Conservation (phyloP, 2,888 invertebrate species). For the Hipparchia sbordonii region DNA sequence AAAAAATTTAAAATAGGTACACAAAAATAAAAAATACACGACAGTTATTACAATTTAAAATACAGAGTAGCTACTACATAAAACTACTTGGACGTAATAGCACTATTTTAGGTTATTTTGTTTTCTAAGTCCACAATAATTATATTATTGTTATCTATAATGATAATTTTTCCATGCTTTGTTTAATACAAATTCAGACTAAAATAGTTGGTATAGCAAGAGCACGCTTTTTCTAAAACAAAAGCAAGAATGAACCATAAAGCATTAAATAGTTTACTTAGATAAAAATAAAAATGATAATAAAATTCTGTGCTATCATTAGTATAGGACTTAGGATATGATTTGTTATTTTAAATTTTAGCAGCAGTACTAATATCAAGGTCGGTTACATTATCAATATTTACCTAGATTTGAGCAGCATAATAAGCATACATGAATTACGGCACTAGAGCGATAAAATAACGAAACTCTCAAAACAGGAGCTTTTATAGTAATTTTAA, state of each 20-base stretch:
- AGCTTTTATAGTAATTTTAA: not conserved
- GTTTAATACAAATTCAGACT: not conserved
- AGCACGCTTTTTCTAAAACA: not conserved
- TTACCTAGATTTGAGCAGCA: not conserved
- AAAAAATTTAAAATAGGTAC: not conserved
- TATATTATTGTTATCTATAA: not conserved
- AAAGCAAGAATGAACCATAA: not conserved
- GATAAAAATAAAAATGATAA: not conserved
- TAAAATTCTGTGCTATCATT: not conserved
- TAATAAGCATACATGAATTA: not conserved
- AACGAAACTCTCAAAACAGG: not conserved
- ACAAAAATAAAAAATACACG: not conserved
- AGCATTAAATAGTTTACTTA: not conserved
- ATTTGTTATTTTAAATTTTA: not conserved
- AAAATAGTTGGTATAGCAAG: not conserved
- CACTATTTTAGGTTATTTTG: not conserved
- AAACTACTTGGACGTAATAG: not conserved
- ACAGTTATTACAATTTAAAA: not conserved
- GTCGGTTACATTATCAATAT: not conserved
- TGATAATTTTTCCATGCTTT: not conserved
- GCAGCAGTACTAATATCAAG: not conserved
- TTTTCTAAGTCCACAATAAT: not conserved
- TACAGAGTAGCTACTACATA: not conserved
- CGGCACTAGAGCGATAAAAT: not conserved
- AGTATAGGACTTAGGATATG: not conserved